Evolutionary conservation across 2,888 invertebrate species (phyloP), one percentile per base, ranked within the genome.

Genomic region (Proisotoma minuta): DNA sequence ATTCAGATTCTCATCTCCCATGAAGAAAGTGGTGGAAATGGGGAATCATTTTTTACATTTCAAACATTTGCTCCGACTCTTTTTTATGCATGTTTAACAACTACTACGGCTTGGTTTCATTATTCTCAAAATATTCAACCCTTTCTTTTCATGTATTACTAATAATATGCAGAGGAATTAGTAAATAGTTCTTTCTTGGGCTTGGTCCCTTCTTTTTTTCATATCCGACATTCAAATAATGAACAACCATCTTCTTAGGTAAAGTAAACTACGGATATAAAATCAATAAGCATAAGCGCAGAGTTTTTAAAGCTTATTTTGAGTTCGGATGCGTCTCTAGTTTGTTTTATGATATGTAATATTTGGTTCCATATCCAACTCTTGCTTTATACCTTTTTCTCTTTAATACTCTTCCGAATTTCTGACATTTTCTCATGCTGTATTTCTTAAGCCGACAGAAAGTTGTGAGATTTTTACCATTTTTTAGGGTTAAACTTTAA

Each of bases 1-100:
- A 12, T n/a, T n/a, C 43, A 43, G 53, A 54, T 54, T 54, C 53
- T n/a, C 53, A 54, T 54, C 53, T 54, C 53, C 53, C 53, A 54
- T 54, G 53, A 54, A 54, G 53, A 39, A 29, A 10, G 3, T 24
- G 8, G 27, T n/a, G 28, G 27, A 27, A 20, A 54, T 34, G 20
- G 29, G n/a, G n/a, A 54, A 27, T 20, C 5, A 39, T 34, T 28
- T 24, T 50, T 24, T 24, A 8, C 50, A 5, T 22, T 50, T 43
- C 43, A 43, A 43, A 43, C 43, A 43, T 43, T 43, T 43, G 43
- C 20, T 43, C 43, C 10, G 43, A n/a, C 43, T 20, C 15, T 43
- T 43, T 43, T 43, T 43, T 43, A 43, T 43, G 43, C 15, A 43
- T 43, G 20, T 43, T 43, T 43, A 43, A 43, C 15, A n/a, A 5